Base-by-base conservation (phyloP, 2,888 invertebrate species). In the Caenorhabditis macrosperma region DNA sequence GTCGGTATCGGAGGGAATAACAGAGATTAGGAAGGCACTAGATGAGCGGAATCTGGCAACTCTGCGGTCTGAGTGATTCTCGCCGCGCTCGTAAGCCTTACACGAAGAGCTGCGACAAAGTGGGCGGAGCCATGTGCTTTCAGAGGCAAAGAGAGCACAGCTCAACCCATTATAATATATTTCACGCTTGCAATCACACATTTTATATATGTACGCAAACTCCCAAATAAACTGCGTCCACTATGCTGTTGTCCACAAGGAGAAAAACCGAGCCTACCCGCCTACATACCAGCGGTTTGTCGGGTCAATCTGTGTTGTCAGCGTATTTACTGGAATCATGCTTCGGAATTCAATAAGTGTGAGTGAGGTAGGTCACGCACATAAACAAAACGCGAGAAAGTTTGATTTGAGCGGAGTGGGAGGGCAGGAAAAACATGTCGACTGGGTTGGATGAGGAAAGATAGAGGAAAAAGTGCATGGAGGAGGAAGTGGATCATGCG, bases 141-240 rank as follows among this genome's bases (percentile, higher is more conserved):
- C 77, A 77, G 77, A 68, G 77, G 69, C 77, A 76, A 68, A 76
- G 76, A 61, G 77, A 77, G 69, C 69, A 69, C 69, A 77, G 69
- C 77, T 77, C 77, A 77, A 78, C 71, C 78, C 78, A 78, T 78
- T 78, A 78, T 78, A 78, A 78, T 78, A 78, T 78, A 71, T 78
- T 78, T 78, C 71, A 78, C 78, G 78, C 78, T 78, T 78, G 78
- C 78, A 71, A 78, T 78, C 78, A 78, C 78, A 78, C 78, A 72
- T 78, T 71, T 78, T 61, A 77, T 77, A 63, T 68, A 76, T 76
- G 68, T 76, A 68, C 55, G 68, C 60, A 67, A 75, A 66, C 75
- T 67, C 67, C 64, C 66, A 64, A 74, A 74, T 66, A 74, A 74
- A 66, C 64, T 33, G 44, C 72, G 57, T 64, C 64, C 57, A 50